Evolutionary conservation across 1,140 invertebrate species (phyloP).

Genomic region (Zaprionus africanus): DNA sequence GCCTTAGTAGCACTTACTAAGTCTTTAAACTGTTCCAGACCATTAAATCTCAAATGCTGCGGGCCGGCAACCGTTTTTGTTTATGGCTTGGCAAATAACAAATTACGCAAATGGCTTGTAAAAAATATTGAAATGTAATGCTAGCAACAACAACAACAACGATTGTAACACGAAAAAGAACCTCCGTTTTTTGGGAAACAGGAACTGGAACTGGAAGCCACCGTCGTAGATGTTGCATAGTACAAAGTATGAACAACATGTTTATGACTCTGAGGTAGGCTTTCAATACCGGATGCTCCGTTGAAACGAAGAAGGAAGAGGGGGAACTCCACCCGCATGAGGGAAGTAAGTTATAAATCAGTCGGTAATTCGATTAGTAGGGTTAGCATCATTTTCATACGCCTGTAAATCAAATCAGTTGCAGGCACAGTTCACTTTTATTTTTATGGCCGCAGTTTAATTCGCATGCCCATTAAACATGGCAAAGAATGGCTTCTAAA

Average conservation of each 20-base stretch:
- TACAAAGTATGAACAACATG: slow-evolving; percentile 41
- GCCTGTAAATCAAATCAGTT: slow-evolving; percentile 37
- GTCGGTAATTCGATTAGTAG: slow-evolving; percentile 30
- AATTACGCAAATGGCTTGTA: slow-evolving; percentile 57
- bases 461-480: neutral
- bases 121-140: slow-evolving; percentile 47
- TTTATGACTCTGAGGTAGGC: slow-evolving; percentile 37
- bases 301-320: neutral
- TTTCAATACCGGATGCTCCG: neutral
- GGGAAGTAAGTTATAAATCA: slow-evolving; percentile 49
- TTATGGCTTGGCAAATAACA: slow-evolving; percentile 53
- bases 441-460: neutral
- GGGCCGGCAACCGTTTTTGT: slow-evolving; percentile 41
- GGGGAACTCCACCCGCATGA: neutral
- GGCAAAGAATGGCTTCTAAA: neutral
- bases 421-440: neutral
- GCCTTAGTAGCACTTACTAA: slow-evolving; percentile 39
- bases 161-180: neutral
- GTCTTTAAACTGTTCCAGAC: slow-evolving; percentile 50
- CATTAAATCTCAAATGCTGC: slow-evolving; percentile 39
- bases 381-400: slow-evolving; percentile 1
- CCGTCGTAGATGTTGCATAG: neutral
- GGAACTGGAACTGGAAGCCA: slow-evolving; percentile 1
- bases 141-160: slow-evolving; percentile 21
- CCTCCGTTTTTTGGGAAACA: neutral